phyloP scores from a whole-genome alignment of 2,888 invertebrate genomes.

The Drosophila mettleri region DNA sequence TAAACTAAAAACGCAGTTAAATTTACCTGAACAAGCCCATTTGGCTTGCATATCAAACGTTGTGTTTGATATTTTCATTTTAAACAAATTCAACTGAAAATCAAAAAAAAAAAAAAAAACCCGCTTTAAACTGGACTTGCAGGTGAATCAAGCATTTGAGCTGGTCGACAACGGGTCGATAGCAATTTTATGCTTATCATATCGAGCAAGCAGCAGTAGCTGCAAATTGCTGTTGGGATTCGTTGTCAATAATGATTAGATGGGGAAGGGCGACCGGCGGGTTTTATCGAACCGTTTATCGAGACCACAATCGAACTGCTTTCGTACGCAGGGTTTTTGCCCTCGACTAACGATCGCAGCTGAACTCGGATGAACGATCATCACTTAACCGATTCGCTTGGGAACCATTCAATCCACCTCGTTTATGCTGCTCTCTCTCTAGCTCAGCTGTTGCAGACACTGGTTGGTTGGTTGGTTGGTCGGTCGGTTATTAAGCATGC shows the following conservation, averaged over 20 bases:
- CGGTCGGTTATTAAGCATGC: slow-evolving; percentile 29
- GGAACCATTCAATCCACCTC: slow-evolving; percentile 53
- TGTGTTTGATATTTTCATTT: not conserved
- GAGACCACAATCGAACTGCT: slow-evolving; percentile 1
- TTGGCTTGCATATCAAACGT: slow-evolving; percentile 6
- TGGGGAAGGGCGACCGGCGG: not conserved
- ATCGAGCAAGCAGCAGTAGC: not conserved
- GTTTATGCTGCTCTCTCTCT: slow-evolving; percentile 49
- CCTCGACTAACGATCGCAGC: slow-evolving; percentile 14
- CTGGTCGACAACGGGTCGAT: slow-evolving; percentile 5
- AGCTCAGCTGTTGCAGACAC: slow-evolving; percentile 24
- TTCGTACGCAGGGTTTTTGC: slow-evolving; percentile 26
- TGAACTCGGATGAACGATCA: slow-evolving; percentile 20
- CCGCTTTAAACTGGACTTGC: slow-evolving; percentile 6
- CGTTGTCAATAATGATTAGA: not conserved
- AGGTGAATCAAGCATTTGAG: not conserved
- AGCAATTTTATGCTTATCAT: not conserved
- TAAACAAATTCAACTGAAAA: not conserved
- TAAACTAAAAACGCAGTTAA: not conserved
- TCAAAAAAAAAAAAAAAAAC: not conserved
- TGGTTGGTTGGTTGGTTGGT: no score
- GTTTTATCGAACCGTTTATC: not conserved
- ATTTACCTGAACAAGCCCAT: not conserved
- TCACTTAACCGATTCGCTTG: slow-evolving; percentile 29
- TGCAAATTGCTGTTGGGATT: not conserved